These are phyloP conservation scores for Discoglossus pictus DNA, from an alignment of 2,797 vertebrate genomes.

Conservation along the genomic window DNA sequence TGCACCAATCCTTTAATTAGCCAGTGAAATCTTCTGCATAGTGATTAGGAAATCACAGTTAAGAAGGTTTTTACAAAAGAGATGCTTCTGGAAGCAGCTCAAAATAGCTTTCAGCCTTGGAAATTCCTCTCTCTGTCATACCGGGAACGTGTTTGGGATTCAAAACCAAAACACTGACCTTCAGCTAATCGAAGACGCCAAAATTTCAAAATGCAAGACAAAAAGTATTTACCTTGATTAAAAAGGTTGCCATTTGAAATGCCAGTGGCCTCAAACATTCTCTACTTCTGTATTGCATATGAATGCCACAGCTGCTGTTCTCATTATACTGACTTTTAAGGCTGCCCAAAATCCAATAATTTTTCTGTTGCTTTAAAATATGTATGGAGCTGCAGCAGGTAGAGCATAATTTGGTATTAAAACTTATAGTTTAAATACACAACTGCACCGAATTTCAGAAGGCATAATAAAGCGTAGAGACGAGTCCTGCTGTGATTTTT, in stretches of 20 bases:
- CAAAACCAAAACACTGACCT: constrained; percentile 55
- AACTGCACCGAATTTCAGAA: constrained; percentile 18
- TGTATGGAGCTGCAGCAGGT: constrained; percentile 32
- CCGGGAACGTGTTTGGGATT: constrained; percentile 53
- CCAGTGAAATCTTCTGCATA: constrained; percentile 71
- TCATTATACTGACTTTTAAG: constrained; percentile 41
- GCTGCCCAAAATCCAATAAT: constrained; percentile 27
- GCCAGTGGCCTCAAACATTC: constrained; percentile 27
- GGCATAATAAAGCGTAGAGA: constrained; percentile 12
- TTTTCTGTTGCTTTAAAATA: constrained; percentile 43
- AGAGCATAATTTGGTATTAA: constrained; percentile 29
- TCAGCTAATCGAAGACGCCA: constrained; percentile 51
- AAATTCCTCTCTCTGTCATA: constrained; percentile 60
- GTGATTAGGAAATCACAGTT: constrained; percentile 72
- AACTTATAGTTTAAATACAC: constrained; percentile 20
- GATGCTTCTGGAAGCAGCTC: constrained; percentile 63
- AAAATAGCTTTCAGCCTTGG: constrained; percentile 64
- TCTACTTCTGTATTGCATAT: constrained; percentile 35
- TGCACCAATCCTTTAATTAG: constrained; percentile 74
- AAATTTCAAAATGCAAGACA: constrained; percentile 43
- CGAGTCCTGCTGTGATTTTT: constrained; percentile 18
- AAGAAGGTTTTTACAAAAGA: constrained; percentile 70
- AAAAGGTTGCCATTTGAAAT: constrained; percentile 45
- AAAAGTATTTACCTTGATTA: constrained; percentile 49
- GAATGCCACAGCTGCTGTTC: constrained; percentile 36